Conservation (phyloP, 2,888 invertebrate genomes). For the Eupeodes luniger region DNA sequence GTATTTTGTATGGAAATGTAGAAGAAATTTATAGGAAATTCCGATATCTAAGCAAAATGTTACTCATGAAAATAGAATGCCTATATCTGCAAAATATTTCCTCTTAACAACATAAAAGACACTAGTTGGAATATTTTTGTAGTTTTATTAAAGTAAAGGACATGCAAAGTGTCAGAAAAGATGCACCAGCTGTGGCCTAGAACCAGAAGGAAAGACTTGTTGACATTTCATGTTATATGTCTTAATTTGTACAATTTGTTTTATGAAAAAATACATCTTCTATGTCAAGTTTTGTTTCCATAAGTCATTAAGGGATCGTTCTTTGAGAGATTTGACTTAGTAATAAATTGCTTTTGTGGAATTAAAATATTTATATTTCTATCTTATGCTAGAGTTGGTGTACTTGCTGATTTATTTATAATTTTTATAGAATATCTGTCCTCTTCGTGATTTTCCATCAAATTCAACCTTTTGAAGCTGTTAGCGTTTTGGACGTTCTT, state of each 20-base stretch:
- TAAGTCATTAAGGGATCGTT: not conserved
- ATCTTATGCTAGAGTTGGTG: too few species aligned
- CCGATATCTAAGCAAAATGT: not conserved
- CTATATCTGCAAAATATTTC: conserved; percentile 28
- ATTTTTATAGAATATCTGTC: too few species aligned
- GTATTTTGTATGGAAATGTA: not conserved
- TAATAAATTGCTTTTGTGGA: too few species aligned
- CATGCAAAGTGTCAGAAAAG: not conserved
- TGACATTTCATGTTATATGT: not conserved
- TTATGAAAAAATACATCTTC: not conserved
- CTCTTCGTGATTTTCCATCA: too few species aligned
- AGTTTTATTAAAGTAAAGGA: not conserved
- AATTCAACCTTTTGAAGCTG: too few species aligned
- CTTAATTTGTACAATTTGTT: not conserved
- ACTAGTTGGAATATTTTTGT: not conserved
- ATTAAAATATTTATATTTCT: too few species aligned
- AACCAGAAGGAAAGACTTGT: not conserved
- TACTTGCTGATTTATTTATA: too few species aligned
- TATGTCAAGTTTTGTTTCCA: not conserved
- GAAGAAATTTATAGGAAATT: conserved; percentile 3
- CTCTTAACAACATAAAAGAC: conserved; percentile 3
- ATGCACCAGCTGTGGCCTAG: conserved; percentile 6
- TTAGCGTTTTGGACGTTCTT: too few species aligned
- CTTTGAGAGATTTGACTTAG: too few species aligned
- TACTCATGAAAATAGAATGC: conserved; percentile 2